Conservation (phyloP, 1,140 invertebrate genomes). For the Campoletis sonorensis region DNA sequence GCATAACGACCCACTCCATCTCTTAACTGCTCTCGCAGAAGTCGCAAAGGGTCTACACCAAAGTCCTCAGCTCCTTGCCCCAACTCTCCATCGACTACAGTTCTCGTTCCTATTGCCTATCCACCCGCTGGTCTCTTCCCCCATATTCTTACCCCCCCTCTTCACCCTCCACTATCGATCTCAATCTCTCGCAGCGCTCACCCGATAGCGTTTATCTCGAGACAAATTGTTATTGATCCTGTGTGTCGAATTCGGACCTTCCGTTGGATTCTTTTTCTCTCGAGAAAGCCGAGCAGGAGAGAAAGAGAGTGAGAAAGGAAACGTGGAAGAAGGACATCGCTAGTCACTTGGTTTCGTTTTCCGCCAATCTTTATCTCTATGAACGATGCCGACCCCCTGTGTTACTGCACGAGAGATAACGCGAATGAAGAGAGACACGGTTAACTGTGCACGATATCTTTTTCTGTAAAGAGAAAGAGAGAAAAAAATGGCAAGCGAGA, state of each 20-base stretch:
- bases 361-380: constrained; percentile 28
- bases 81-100: constrained; percentile 8
- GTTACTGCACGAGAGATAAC: constrained; percentile 17
- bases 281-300: neutral
- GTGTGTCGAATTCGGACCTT: constrained; percentile 42
- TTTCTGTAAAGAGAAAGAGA: neutral
- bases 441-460: neutral
- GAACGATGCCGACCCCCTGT: neutral
- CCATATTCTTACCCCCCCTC: neutral
- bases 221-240: constrained; percentile 46
- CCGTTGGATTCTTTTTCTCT: neutral
- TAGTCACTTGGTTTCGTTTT: constrained; percentile 13
- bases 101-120: constrained; percentile 21
- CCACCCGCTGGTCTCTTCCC: neutral
- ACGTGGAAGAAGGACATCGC: neutral
- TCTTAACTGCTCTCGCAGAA: constrained; percentile 38
- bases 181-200: constrained; percentile 40
- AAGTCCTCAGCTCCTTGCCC: neutral
- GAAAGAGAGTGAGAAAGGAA: neutral
- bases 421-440: constrained; percentile 4
- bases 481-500: neutral
- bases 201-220: constrained; percentile 43
- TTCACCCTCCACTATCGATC: constrained; percentile 29
- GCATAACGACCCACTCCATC: constrained; percentile 32
- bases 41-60: constrained; percentile 25